Base-by-base conservation (phyloP, 1,140 invertebrate species). In the Drosophila nigrodunni region DNA sequence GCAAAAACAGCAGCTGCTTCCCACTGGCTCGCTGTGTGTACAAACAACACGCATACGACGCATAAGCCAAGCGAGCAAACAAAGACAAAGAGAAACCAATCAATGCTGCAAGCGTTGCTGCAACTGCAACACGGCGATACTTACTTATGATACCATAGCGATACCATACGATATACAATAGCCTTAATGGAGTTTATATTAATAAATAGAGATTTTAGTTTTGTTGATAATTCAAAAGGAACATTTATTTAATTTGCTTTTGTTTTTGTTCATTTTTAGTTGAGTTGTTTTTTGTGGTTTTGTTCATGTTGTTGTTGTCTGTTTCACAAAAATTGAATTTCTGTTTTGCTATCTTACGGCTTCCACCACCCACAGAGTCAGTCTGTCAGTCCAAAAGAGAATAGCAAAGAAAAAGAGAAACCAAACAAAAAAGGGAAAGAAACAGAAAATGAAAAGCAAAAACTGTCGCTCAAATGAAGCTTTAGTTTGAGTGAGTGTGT, bases 201-300 rank as follows among this genome's bases (percentile, higher is more conserved):
- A 73, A 74, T 55, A 44, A 73, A 74, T 39, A 25, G 35, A 61
- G 18, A 46, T 67, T 82, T 82, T 74, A 47, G 41, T 71, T 72
- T 76, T 78, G 73, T 88, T 88, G 87, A 88, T 87, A 80, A 88
- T 88, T 88, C 83, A 88, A 88, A 88, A 88, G 83, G 83, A 88
- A 88, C 83, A 88, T 88, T 88, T 88, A 87, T 89, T 88, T 88
- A 89, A 88, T 88, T 88, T 88, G 80, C 80, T 83, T 88, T 79
- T 65, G 57, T 58, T 80, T 61, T 64, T 67, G 52, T 61, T 52
- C 60, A 49, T 72, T 60, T 60, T 64, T 35, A 54, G 52, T 66
- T 21, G 37, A 41, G 30, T 57, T 57, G 54, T 88, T 88, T 79
- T 65, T 59, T 80, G 49, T 64, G 64, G 59, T 64, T 13, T 77